These are phyloP conservation scores for Delphinus delphis DNA, from an alignment of 2,113 vertebrate genomes.

Conservation along the genomic window DNA sequence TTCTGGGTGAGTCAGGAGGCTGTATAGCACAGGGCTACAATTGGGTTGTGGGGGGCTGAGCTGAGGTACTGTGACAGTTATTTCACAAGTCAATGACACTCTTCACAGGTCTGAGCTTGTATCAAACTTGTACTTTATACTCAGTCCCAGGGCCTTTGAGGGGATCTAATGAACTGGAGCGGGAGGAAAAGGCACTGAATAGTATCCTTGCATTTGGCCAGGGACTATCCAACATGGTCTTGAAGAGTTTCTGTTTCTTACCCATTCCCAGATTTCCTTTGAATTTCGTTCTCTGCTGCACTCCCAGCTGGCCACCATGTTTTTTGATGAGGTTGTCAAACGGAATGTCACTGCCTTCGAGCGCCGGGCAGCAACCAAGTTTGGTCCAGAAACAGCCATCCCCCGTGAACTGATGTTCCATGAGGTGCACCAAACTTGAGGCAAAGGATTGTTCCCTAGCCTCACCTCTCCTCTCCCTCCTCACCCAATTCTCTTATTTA, in stretches of 20 bases:
- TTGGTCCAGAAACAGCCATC: slow-evolving; percentile 93
- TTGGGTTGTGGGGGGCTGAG: background rate
- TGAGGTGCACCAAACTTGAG: slow-evolving; percentile 94
- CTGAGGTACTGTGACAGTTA: background rate
- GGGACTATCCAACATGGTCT: background rate
- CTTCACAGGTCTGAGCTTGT: background rate
- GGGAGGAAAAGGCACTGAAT: background rate
- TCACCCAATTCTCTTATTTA: slow-evolving; percentile 76
- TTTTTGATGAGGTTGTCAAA: slow-evolving; percentile 97
- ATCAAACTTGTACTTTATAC: background rate
- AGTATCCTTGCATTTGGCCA: background rate
- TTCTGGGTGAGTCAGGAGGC: slow-evolving; percentile 90
- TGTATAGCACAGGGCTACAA: background rate
- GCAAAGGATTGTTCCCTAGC: slow-evolving; percentile 13
- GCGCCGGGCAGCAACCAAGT: slow-evolving; percentile 89
- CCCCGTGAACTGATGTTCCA: slow-evolving; percentile 96
- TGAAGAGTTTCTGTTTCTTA: slow-evolving; percentile 37
- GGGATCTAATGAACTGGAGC: background rate
- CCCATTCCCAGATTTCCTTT: slow-evolving; percentile 91
- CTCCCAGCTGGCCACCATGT: slow-evolving; percentile 94
- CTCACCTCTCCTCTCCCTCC: background rate
- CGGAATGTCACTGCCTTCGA: slow-evolving; percentile 95
- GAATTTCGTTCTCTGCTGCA: slow-evolving; percentile 97
- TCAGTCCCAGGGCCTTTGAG: background rate
- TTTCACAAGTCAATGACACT: background rate